A percentile compares a stretch with the other conserved stretches of the same genome.
Conservation (phyloP, 2,797 vertebrate species). For the Lophius americanus region DNA sequence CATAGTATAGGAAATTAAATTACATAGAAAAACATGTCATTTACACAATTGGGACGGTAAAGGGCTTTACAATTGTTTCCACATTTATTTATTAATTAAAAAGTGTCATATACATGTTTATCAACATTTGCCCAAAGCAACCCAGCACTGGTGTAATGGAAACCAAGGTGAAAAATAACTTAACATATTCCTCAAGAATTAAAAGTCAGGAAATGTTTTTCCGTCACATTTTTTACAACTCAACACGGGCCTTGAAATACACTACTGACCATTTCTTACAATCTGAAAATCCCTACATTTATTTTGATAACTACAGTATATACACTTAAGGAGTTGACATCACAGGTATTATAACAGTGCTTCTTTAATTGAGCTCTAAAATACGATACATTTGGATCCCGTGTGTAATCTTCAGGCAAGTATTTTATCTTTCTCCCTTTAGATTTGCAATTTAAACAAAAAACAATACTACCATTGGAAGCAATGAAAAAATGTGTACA, state of each 20-base stretch:
- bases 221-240: constrained; percentile 65
- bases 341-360: constrained; percentile 31
- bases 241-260: constrained; percentile 61
- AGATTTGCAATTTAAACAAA: constrained; percentile 65
- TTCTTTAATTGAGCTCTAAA: constrained; percentile 38
- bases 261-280: constrained; percentile 69
- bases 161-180: constrained; percentile 70
- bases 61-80: constrained; percentile 44
- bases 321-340: constrained; percentile 53
- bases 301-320: constrained; percentile 60
- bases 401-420: constrained; percentile 41
- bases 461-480: constrained; percentile 50
- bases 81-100: constrained; percentile 70
- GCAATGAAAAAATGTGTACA: constrained; percentile 67
- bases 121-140: constrained; percentile 65
- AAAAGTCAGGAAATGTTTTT: constrained; percentile 50
- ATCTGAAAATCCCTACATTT: constrained; percentile 73
- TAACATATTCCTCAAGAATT: constrained; percentile 47
- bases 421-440: constrained; percentile 42
- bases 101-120: constrained; percentile 75
- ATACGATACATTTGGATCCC: constrained; percentile 19
- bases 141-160: constrained; percentile 65
- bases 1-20: no score
- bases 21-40: background rate
- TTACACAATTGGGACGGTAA: constrained; percentile 22